phyloP scores from a whole-genome alignment of 2,113 vertebrate genomes.

The Phylloscopus whistleri region DNA sequence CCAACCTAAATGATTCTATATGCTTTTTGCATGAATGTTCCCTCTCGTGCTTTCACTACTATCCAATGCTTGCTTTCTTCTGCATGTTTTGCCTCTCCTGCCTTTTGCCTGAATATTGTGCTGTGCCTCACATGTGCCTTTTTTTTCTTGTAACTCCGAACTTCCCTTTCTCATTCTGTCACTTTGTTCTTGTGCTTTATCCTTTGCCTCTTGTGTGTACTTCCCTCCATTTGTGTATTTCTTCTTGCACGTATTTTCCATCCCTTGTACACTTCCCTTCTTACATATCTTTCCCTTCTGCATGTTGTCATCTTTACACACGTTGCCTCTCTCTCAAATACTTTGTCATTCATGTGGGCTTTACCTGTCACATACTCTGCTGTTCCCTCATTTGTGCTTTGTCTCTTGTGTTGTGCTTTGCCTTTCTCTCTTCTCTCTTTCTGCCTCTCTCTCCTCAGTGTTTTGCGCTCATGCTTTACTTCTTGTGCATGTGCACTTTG shows the following conservation, averaged over 20 bases:
- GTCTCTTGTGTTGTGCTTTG: background rate
- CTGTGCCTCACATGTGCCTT: background rate
- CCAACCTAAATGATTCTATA: background rate
- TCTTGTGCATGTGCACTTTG: background rate
- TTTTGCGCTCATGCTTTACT: background rate
- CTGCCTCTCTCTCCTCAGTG: background rate
- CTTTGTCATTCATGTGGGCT: background rate
- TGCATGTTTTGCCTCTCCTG: background rate
- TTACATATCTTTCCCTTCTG: rapidly evolving
- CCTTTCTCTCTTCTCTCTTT: background rate
- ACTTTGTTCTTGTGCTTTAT: background rate
- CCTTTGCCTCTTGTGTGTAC: background rate
- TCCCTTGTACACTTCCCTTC: background rate
- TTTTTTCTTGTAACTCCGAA: background rate
- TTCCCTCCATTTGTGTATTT: background rate
- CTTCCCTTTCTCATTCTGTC: background rate
- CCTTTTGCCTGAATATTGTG: background rate
- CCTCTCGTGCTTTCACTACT: background rate
- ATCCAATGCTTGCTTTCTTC: rapidly evolving
- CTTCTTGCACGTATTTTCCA: rapidly evolving
- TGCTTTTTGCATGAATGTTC: background rate
- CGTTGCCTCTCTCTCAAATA: background rate
- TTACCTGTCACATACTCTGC: background rate
- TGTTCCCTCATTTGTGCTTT: background rate
- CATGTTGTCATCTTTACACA: background rate